phyloP scores from a whole-genome alignment of 2,113 vertebrate species.

The Oceanites oceanicus region DNA sequence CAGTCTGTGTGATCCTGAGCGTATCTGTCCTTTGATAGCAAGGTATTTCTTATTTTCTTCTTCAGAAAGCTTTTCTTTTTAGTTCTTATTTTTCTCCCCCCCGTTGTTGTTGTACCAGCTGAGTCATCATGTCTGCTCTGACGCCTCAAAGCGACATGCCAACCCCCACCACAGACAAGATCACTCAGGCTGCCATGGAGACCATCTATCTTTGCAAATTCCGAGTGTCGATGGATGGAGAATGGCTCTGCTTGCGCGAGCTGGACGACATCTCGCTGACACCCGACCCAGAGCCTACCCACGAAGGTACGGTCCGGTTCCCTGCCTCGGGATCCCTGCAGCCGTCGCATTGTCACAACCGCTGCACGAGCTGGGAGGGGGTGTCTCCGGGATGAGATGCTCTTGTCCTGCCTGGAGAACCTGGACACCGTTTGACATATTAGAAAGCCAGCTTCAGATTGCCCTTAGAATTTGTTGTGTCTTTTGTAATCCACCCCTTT shows the following conservation, averaged over 20 bases:
- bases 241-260: conserved; percentile 97
- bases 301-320: conserved; percentile 87
- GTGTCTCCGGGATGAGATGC: background rate
- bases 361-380: background rate
- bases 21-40: conserved; percentile 28
- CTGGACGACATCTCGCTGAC: conserved; percentile 99
- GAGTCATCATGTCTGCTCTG: conserved; percentile 99
- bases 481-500: background rate
- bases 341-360: background rate
- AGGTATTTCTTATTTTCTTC: conserved; percentile 42
- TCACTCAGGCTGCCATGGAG: conserved; percentile 99
- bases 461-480: background rate
- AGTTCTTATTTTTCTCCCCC: conserved; percentile 33
- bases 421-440: accelerated
- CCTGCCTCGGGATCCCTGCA: background rate
- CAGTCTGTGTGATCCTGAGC: conserved; percentile 29
- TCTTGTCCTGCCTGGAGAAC: background rate
- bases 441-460: background rate
- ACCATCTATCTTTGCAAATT: conserved; percentile 99
- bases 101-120: conserved; percentile 83
- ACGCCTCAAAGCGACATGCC: conserved; percentile 96
- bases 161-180: conserved; percentile 99
- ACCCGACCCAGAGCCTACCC: conserved; percentile 95
- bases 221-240: conserved; percentile 97
- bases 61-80: conserved; percentile 48